Conservation (phyloP, 2,797 vertebrate genomes). For the Pitangus sulphuratus region DNA sequence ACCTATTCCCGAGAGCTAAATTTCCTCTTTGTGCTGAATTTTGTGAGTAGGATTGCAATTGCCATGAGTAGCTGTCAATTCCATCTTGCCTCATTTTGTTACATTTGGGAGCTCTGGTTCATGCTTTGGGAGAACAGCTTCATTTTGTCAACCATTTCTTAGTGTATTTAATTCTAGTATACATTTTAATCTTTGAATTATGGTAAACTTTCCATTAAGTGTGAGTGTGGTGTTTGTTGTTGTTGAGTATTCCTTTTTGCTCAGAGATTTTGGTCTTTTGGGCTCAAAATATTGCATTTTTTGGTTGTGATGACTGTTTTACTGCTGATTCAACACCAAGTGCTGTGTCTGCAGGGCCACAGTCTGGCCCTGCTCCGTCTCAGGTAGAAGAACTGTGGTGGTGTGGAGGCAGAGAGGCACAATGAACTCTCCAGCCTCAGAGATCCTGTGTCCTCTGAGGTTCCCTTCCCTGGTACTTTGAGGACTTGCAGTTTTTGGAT, state of each 20-base stretch:
- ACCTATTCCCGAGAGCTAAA: not conserved
- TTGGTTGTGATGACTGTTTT: not conserved
- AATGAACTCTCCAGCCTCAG: not conserved
- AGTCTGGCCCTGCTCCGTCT: not conserved
- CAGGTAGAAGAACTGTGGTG: not conserved
- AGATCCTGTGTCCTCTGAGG: not conserved
- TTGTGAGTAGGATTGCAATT: not conserved
- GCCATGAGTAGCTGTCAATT: not conserved
- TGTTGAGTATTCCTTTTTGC: not conserved
- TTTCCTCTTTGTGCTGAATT: not conserved
- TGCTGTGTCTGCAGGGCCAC: rapidly evolving
- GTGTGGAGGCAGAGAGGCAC: not conserved
- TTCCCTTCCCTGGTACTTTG: not conserved
- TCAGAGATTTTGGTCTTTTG: not conserved
- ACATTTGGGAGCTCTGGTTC: not conserved
- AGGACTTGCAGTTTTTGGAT: not conserved
- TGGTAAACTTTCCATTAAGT: not conserved
- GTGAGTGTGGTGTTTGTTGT: not conserved
- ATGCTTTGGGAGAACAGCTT: not conserved
- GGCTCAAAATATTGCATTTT: rapidly evolving
- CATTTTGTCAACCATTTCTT: not conserved
- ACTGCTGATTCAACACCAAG: not conserved
- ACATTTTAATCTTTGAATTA: not conserved
- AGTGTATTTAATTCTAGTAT: not conserved
- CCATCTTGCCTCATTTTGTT: not conserved